A percentile compares a stretch with the other conserved stretches of the same genome.
These are phyloP conservation scores for Platichthys flesus DNA, from an alignment of 2,113 vertebrate genomes.

Conservation along the genomic window DNA sequence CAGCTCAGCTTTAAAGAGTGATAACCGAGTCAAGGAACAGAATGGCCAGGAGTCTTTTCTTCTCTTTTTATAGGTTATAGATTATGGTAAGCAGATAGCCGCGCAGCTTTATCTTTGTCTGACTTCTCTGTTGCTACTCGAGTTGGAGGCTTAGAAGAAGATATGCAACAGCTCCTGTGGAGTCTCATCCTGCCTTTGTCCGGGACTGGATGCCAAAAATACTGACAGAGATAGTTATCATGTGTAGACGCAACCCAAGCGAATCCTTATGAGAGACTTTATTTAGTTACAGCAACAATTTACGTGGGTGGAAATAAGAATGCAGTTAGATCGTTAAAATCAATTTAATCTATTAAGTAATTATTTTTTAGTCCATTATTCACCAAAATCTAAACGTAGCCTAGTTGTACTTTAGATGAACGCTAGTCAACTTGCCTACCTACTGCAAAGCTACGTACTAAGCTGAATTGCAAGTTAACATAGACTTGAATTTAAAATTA, in stretches of 20 bases:
- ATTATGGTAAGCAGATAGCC: constrained; percentile 82
- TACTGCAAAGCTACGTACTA: not conserved
- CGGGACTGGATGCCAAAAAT: constrained; percentile 18
- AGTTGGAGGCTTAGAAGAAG: constrained; percentile 70
- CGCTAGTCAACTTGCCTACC: not conserved
- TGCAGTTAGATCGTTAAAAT: not conserved
- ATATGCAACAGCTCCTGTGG: constrained; percentile 65
- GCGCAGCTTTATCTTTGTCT: constrained; percentile 69
- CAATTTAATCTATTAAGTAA: not conserved
- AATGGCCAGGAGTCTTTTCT: constrained; percentile 73
- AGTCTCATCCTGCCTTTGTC: constrained; percentile 62
- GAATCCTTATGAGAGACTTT: not conserved
- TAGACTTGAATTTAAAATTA: not conserved
- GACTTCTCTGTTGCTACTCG: constrained; percentile 55
- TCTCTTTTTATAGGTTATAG: constrained; percentile 75
- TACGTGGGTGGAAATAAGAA: not conserved
- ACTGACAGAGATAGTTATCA: not conserved
- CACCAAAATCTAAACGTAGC: too few relatives aligned
- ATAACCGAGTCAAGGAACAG: constrained; percentile 74
- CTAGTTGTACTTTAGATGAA: not conserved
- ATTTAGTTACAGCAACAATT: too few relatives aligned
- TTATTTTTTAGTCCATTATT: not conserved
- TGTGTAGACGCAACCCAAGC: constrained; percentile 8
- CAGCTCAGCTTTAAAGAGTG: constrained; percentile 69
- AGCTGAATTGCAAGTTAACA: too few relatives aligned